Evolutionary conservation across 2,113 vertebrate genomes (phyloP).

Genomic region (Chiloscyllium plagiosum): DNA sequence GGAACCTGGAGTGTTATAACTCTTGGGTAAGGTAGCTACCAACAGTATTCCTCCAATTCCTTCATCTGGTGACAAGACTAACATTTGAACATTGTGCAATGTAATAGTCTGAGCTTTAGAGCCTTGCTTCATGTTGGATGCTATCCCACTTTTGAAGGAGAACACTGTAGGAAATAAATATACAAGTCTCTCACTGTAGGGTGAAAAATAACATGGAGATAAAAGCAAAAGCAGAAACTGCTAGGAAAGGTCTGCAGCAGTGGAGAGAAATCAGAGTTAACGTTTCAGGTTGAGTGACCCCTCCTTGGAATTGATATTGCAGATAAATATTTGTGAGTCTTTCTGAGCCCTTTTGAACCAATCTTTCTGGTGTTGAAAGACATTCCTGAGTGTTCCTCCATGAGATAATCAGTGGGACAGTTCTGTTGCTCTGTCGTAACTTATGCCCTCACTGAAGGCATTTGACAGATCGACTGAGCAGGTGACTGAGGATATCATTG

Average conservation of each 20-base stretch:
- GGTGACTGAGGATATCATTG: background rate
- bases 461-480: background rate
- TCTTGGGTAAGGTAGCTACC: no score
- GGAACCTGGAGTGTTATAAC: no score
- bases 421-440: background rate
- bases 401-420: background rate
- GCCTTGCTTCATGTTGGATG: background rate
- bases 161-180: background rate
- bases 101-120: background rate
- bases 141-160: background rate
- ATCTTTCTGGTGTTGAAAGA: background rate
- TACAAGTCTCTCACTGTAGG: background rate
- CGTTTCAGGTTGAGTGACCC: no score
- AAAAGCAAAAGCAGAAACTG: no score
- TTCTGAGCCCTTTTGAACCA: background rate
- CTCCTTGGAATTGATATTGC: background rate
- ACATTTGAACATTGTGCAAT: background rate
- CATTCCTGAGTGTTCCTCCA: background rate
- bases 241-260: no score
- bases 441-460: background rate
- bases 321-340: background rate
- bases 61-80: background rate
- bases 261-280: no score
- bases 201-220: background rate
- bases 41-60: no score